Evolutionary conservation across 2,888 invertebrate genomes (phyloP).

Genomic region (Exephanes ischioxanthus): DNA sequence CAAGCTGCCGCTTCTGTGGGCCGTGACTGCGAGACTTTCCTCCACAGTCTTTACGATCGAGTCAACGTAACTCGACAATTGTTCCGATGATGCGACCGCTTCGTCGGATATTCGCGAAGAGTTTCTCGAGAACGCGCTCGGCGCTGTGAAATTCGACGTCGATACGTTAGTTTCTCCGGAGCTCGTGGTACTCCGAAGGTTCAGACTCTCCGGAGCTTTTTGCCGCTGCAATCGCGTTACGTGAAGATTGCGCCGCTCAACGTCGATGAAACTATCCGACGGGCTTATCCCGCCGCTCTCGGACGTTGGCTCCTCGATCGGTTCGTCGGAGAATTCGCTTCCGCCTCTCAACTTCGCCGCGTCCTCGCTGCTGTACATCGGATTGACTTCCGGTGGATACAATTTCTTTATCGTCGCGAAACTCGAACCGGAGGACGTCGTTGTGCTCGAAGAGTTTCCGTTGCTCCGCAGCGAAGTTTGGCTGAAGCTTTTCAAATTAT

Average conservation of each 20-base stretch:
- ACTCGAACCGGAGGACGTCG: slow-evolving; percentile 36
- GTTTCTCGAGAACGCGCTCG: not conserved
- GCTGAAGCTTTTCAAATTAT: slow-evolving; percentile 53
- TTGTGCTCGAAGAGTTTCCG: slow-evolving; percentile 50
- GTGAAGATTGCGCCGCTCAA: not conserved
- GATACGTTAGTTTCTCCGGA: not conserved
- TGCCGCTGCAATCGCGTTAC: slow-evolving; percentile 24
- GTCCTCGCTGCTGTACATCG: slow-evolving; percentile 31
- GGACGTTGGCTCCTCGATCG: slow-evolving; percentile 53
- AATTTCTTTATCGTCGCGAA: slow-evolving; percentile 49
- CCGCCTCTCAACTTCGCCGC: slow-evolving; percentile 17
- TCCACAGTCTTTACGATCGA: not conserved
- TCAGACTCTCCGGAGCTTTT: slow-evolving; percentile 34
- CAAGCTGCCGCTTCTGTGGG: not conserved
- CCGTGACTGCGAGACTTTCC: not conserved
- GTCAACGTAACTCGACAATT: not conserved
- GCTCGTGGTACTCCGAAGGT: slow-evolving; percentile 5
- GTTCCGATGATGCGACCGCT: not conserved
- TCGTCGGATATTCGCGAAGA: not conserved
- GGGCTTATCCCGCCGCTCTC: slow-evolving; percentile 37
- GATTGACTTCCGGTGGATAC: slow-evolving; percentile 47
- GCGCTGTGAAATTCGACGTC: not conserved
- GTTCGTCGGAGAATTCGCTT: slow-evolving; percentile 48
- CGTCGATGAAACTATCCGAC: slow-evolving; percentile 4
- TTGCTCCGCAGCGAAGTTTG: slow-evolving; percentile 58